Base-by-base conservation (phyloP, 2,888 invertebrate species). In the Nysson spinosus region DNA sequence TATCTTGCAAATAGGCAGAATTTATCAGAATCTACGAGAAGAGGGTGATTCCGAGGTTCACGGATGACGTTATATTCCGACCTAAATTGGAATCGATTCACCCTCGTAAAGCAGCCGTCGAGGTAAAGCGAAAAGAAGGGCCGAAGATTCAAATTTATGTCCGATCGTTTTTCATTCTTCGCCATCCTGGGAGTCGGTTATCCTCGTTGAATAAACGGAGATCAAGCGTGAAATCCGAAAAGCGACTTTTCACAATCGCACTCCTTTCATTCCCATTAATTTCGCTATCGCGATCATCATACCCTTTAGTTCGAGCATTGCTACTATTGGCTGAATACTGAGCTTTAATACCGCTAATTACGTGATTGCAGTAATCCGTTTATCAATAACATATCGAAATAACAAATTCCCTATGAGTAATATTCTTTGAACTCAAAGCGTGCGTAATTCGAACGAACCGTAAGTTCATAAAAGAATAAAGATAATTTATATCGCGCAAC, bases 51-150 rank as follows among this genome's bases (percentile, higher is more conserved):
- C 17, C 37, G 47, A 37, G 42, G 49, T 47, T 47, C 44, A 58
- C 61, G 47, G 62, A 69, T 37, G 49, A 51, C 61, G 54, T 62
- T 61, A 58, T 66, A 58, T 51, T 32, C 47, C 65, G 57, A 64
- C 61, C 54, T 47, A 65, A 69, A 69, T 69, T 69, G 70, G 57
- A 71, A 65, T 62, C 65, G 61, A 69, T 69, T 69, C 57, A 62
- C 46, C 52, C 69, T 60, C 56, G 60, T 61, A 55, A 68, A 68
- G 54, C 52, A 60, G 39, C 56, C 52, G 54, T 50, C 51, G 54
- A 39, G 42, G 34, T 63, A 63, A 51, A 57, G 35, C 32, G 54
- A 47, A 28, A 61, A 69, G 58, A 57, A 66, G 28, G 61, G 39
- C 26, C 16, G 46, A 46, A 62, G 50, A 67, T 58, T 51, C 58